Evolutionary conservation across 1,140 invertebrate genomes (phyloP), one percentile per base, ranked within the genome.

Genomic region (Ceratina australensis): DNA sequence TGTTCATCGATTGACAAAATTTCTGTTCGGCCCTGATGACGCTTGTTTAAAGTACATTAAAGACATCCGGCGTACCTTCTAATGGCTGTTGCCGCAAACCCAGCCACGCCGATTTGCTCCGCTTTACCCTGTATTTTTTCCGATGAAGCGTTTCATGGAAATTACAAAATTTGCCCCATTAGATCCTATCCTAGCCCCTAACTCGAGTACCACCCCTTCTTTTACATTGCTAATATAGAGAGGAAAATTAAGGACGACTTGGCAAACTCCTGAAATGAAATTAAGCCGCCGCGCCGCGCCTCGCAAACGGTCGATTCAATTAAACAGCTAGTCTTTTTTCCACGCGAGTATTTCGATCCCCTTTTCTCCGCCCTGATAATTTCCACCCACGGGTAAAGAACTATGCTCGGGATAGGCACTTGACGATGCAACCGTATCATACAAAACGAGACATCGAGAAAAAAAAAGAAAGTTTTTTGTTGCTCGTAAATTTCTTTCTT

Each of bases 141-240:
- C 16, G 7, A 13, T n/a, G 13, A n/a, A n/a, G 24, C 57, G 67
- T 33, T n/a, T 67, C 74, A 71, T 71, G 67, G 71, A 77, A 77
- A 77, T 77, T 77, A 47, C 74, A 77, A 77, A 77, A 22, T 77
- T 77, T 71, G 49, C 67, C 61, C 74, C 66, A 77, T 77, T 77
- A 77, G 66, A 61, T 49, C 12, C 56, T 60, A 20, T 76, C 74
- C 57, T 69, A 60, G 15, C 54, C 16, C n/a, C 73, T n/a, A 68
- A 33, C 60, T 18, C 52, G 54, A 49, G 59, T 42, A 42, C 33
- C 56, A 49, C 56, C 74, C 56, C 74, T 61, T 71, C 60, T 60
- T 77, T 77, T 77, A 77, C 66, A 77, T 71, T 77, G 74, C 74
- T 77, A 77, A 77, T 77, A 61, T 42, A 42, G 71, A 73, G 74